Base-by-base conservation (phyloP, 2,888 invertebrate species). In the Lochmaea crataegi region DNA sequence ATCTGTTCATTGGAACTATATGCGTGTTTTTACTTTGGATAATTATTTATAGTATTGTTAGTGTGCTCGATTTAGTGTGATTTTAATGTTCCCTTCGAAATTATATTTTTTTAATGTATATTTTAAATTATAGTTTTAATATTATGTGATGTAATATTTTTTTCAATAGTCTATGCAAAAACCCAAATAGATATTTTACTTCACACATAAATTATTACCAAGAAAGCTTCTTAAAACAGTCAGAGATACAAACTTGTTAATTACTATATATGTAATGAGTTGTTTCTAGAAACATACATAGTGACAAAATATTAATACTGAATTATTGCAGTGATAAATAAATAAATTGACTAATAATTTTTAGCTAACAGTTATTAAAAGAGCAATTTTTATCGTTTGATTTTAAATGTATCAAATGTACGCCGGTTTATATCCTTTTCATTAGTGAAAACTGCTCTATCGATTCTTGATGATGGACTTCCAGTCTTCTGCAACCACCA, bases 401-500 rank as follows among this genome's bases (percentile, higher is more conserved):
- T 81, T 73, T 73, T 70, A 75, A 83, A 83, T 2, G 75, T 66
- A 51, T 80, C 73, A 73, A 73, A 83, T 41, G 77, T 78, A 58
- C 72, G 77, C 14, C 88, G 84, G 0, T 84, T 64, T n/a, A 94
- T 89, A 74, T 89, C 88, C 75, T 88, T 89, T 74, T 90, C 89
- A 81, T 93, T 92, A 18, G 87, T 88, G 84, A 95, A 95, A 75
- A 92, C 91, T 0, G 91, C 91, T 84, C 91, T 93, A 10, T 94
- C 93, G 78, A 95, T 94, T 77, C 88, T 88, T 61, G 94, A 94
- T 77, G 90, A 89, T 0, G 94, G 94, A 84, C 95, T 95, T 57
- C 95, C 95, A 6, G 89, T 91, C 42, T 88, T 88, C 80, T 89
- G 88, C 67, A 95, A 85, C 91, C 91, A 91, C 10, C 84, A 78